Conservation (phyloP, 2,797 vertebrate genomes). For the Alca torda region DNA sequence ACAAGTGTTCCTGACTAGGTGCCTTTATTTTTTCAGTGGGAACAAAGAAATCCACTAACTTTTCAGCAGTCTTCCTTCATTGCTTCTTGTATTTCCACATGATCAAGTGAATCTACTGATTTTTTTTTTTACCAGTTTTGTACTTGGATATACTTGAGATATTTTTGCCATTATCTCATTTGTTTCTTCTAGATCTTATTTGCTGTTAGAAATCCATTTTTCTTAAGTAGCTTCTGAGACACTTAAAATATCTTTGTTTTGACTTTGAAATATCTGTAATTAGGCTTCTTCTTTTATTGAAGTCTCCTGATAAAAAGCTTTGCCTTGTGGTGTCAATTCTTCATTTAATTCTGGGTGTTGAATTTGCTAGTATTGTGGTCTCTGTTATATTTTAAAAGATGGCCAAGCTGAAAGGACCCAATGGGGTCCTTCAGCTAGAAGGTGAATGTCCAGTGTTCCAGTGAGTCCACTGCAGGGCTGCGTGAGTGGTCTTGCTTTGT, state of each 20-base stretch:
- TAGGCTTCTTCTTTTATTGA: background rate
- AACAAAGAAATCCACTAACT: background rate
- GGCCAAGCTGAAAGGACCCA: background rate
- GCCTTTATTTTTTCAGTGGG: background rate
- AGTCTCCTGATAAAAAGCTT: background rate
- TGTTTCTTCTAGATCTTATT: background rate
- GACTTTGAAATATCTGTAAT: background rate
- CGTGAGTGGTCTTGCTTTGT: background rate
- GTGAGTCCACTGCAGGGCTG: background rate
- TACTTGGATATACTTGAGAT: background rate
- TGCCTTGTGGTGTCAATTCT: accelerated
- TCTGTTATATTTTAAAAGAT: background rate
- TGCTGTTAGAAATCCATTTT: background rate
- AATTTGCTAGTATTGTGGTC: background rate
- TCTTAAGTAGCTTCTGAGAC: background rate
- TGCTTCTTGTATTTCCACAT: background rate
- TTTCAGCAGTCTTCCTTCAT: background rate
- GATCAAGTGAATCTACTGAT: background rate
- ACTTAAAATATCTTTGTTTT: background rate
- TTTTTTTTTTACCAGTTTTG: background rate
- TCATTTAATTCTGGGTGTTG: background rate
- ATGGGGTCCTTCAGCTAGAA: background rate
- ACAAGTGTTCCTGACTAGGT: background rate
- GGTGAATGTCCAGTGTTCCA: background rate
- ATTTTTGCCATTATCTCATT: background rate